Evolutionary conservation across 2,888 invertebrate genomes (phyloP).

Genomic region (Agriopis leucophaearia): DNA sequence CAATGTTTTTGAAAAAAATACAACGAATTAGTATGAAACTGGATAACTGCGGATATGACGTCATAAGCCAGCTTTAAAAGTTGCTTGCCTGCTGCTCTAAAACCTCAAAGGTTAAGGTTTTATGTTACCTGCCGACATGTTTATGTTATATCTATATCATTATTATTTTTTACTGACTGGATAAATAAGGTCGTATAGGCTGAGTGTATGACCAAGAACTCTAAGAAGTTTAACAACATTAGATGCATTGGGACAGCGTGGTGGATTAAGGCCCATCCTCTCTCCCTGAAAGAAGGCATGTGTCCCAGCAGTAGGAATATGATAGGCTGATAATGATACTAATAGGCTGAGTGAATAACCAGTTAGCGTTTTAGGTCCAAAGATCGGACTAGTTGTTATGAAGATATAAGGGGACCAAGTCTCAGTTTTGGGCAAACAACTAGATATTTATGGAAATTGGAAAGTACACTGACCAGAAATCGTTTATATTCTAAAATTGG

Average conservation of each 20-base stretch:
- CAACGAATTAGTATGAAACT: not conserved
- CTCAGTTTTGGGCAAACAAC: not conserved
- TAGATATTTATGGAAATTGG: not conserved
- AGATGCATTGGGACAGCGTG: too few relatives aligned
- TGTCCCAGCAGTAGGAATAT: too few relatives aligned
- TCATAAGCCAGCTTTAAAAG: not conserved
- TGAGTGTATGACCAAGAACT: not conserved
- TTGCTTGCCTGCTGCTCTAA: slow-evolving; percentile 14
- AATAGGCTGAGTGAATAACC: too few relatives aligned
- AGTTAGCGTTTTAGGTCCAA: not conserved
- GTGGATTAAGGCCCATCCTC: too few relatives aligned
- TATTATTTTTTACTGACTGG: too few relatives aligned
- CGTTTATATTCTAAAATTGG: not conserved
- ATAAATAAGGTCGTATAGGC: too few relatives aligned
- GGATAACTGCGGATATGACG: not conserved
- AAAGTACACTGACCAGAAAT: not conserved
- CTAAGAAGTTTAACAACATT: not conserved
- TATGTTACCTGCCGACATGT: not conserved
- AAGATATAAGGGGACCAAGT: not conserved
- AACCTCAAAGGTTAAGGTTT: slow-evolving; percentile 13
- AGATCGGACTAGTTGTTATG: too few relatives aligned
- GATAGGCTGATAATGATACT: too few relatives aligned
- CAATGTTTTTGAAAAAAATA: not conserved
- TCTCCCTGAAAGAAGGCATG: too few relatives aligned
- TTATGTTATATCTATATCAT: too few relatives aligned